Conservation (phyloP, 2,888 invertebrate genomes). For the Oscheius sp. region DNA sequence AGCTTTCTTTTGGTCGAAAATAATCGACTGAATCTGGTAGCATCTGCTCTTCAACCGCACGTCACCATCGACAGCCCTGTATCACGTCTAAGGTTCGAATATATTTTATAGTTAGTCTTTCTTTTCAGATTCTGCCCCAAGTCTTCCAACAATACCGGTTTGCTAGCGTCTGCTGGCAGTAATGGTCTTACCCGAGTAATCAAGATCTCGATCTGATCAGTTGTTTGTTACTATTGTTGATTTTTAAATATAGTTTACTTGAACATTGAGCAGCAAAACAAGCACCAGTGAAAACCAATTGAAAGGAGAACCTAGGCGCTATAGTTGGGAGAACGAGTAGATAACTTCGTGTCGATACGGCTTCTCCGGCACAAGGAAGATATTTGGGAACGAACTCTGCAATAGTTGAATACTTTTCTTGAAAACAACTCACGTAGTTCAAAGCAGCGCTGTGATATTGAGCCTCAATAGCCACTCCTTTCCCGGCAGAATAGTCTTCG, state of each 20-base stretch:
- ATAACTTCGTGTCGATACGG: constrained; percentile 55
- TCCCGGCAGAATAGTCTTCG: constrained; percentile 41
- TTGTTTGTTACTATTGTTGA: constrained; percentile 1
- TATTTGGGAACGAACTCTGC: constrained; percentile 51
- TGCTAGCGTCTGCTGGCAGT: constrained; percentile 32
- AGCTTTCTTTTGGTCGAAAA: constrained; percentile 8
- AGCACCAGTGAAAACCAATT: too few species aligned
- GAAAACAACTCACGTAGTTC: constrained; percentile 49
- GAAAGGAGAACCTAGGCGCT: not conserved
- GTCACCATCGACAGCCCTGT: constrained; percentile 47
- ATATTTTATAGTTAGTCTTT: not conserved
- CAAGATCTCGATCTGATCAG: constrained; percentile 16
- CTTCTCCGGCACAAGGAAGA: constrained; percentile 41
- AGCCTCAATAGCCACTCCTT: constrained; percentile 59
- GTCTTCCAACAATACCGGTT: not conserved
- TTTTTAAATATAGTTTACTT: not conserved
- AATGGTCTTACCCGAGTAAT: constrained; percentile 28
- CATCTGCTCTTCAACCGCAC: constrained; percentile 33
- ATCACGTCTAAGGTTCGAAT: constrained; percentile 39
- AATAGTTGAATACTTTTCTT: constrained; percentile 10
- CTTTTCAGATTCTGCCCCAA: constrained; percentile 8
- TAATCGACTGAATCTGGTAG: constrained; percentile 3
- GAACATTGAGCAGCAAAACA: not conserved
- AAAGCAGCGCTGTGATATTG: constrained; percentile 51
- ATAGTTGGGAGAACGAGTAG: constrained; percentile 52